Evolutionary conservation across 2,113 vertebrate genomes (phyloP), one percentile per base, ranked within the genome.

Genomic region (Myocastor coypus): DNA sequence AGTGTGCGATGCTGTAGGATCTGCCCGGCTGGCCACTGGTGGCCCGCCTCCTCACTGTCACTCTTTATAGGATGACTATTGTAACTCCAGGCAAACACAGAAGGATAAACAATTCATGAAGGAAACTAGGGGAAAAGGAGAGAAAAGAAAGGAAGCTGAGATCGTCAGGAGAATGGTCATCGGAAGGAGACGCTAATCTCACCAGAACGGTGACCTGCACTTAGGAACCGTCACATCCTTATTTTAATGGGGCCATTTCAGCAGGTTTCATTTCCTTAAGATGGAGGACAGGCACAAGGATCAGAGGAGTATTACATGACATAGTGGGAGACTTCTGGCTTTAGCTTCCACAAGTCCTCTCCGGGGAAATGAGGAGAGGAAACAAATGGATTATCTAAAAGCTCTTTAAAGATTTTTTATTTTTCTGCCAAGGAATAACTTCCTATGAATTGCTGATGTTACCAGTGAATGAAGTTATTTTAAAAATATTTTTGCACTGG

Each of bases 391-490:
- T 69, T 86, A 69, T 77, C 68, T 77, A 17, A 20, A 84, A 89
- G 82, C 17, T 55, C 11, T 63, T 92, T 95, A n/a, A 57, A 57
- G n/a, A 24, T 69, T n/a, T 7, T 7, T 7, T 42, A 52, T 52
- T 32, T 80, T 55, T 50, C 19, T 7, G 66, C 61, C 57, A 42
- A 92, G 95, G 37, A 96, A 77, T 26, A 90, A 69, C 63, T 68
- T 95, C 83, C 78, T 84, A 20, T 61, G 78, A 78, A 75, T 77
- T 87, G 68, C 78, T 94, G 94, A 12, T 42, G 89, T 69, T 91
- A 84, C n/a, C 52, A 61, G 34, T 30, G 69, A 94, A 73, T 77
- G 52, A 71, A 89, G n/a, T 63, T 78, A 63, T 50, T 94, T 61
- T 59, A 95, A 80, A 77, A 37, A 78, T 26, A 73, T 52, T 94